A percentile compares a stretch with the other conserved stretches of the same genome.
Conservation (phyloP, 2,797 vertebrate genomes). For the Poecilia wingei region DNA sequence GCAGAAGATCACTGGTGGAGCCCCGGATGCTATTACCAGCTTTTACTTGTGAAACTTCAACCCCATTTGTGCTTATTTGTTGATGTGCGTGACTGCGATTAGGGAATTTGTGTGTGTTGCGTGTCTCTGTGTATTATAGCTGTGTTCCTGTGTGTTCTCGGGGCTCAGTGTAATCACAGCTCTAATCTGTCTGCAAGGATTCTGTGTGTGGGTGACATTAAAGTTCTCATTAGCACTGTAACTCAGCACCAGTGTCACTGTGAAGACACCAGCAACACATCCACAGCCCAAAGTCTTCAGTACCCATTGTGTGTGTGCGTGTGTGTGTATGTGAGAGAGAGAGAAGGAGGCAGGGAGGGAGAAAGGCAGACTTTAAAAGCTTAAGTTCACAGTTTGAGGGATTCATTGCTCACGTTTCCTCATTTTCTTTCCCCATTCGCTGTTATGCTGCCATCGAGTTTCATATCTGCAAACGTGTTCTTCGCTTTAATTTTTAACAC, state of each 20-base stretch:
- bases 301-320: slow-evolving; percentile 33
- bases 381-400: slow-evolving; percentile 31
- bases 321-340: neutral
- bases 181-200: slow-evolving; percentile 74
- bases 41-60: slow-evolving; percentile 40
- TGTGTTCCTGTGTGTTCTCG: slow-evolving; percentile 57
- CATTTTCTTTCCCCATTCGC: slow-evolving; percentile 29
- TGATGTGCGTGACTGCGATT: slow-evolving; percentile 31
- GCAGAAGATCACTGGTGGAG: slow-evolving; percentile 20
- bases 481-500: slow-evolving; percentile 6
- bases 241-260: slow-evolving; percentile 76
- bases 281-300: slow-evolving; percentile 52
- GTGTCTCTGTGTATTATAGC: slow-evolving; percentile 21
- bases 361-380: slow-evolving; percentile 32
- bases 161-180: slow-evolving; percentile 70
- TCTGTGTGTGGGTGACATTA: slow-evolving; percentile 80
- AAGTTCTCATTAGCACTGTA: slow-evolving; percentile 80
- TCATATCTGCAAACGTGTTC: slow-evolving; percentile 22
- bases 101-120: slow-evolving; percentile 27
- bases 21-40: slow-evolving; percentile 31
- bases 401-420: slow-evolving; percentile 36
- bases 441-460: slow-evolving; percentile 26
- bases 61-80: slow-evolving; percentile 51
- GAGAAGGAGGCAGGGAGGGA: neutral
- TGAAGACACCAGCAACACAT: slow-evolving; percentile 72